A percentile compares a stretch with the other conserved stretches of the same genome.
Evolutionary conservation across 2,888 invertebrate genomes (phyloP).

Genomic region (Aethes cnicana): DNA sequence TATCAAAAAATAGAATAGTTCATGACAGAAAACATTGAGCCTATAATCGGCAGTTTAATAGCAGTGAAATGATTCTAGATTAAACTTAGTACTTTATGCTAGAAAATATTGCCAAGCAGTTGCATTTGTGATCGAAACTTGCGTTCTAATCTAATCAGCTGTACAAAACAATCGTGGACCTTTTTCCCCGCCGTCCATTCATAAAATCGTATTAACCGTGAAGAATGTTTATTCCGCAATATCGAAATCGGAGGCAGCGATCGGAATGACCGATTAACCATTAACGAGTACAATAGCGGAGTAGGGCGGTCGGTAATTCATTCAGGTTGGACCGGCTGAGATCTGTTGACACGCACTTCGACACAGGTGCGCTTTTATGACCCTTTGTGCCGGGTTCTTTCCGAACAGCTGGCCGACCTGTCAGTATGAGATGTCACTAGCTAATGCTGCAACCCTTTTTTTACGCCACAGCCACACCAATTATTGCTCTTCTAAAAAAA

Average conservation of each 20-base stretch:
- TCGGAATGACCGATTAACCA: constrained; percentile 73
- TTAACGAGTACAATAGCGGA: constrained; percentile 73
- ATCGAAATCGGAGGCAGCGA: constrained; percentile 53
- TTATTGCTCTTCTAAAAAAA: no score
- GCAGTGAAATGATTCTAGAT: no score
- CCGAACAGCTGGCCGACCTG: no score
- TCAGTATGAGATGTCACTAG: no score
- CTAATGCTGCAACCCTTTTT: no score
- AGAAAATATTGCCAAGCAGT: no score
- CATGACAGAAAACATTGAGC: no score
- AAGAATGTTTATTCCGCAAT: constrained; percentile 62
- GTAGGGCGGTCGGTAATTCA: constrained; percentile 61
- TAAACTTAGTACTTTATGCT: no score
- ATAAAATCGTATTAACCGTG: constrained; percentile 60
- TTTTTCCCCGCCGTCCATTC: constrained; percentile 66
- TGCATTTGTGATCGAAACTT: background rate
- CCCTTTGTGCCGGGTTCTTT: background rate
- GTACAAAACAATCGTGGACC: constrained; percentile 21
- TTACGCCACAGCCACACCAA: no score
- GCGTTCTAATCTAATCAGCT: constrained; percentile 18
- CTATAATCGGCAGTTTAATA: no score
- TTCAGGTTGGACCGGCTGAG: constrained; percentile 55
- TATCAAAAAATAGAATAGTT: no score
- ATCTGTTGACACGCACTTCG: background rate
- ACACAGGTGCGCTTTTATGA: constrained; percentile 23